Conservation (phyloP, 1,140 invertebrate species). For the Rhagoletis zephyria region DNA sequence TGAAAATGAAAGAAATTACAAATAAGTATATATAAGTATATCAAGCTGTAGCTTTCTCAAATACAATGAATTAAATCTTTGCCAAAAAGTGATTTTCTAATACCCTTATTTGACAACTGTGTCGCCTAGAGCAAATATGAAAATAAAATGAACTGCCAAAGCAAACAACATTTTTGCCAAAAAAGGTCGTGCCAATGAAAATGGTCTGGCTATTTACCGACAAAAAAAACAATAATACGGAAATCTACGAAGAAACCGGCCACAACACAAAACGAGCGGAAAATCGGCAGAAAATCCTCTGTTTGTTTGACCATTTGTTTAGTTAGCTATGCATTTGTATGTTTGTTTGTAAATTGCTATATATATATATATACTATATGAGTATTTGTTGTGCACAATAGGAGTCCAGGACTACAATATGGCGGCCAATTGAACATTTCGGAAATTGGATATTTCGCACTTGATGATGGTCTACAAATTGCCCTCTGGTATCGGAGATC, state of each 20-base stretch:
- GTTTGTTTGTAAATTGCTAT: not conserved
- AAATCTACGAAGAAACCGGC: not conserved
- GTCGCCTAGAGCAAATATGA: not conserved
- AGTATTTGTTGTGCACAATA: slow-evolving; percentile 55
- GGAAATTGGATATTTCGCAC: slow-evolving; percentile 74
- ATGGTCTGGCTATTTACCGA: not conserved
- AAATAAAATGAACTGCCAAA: slow-evolving; percentile 10
- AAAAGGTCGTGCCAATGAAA: not conserved
- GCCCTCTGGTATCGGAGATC: slow-evolving; percentile 71
- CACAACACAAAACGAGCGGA: not conserved
- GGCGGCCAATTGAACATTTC: slow-evolving; percentile 74
- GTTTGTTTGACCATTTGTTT: slow-evolving; percentile 26
- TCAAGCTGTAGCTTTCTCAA: not conserved
- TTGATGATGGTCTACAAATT: slow-evolving; percentile 66
- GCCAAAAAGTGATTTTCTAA: slow-evolving; percentile 3
- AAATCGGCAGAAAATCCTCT: slow-evolving; percentile 16
- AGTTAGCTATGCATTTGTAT: not conserved
- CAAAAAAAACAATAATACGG: slow-evolving; percentile 24
- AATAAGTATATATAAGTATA: not conserved
- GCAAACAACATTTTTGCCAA: slow-evolving; percentile 1
- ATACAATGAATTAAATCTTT: not conserved
- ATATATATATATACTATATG: not conserved
- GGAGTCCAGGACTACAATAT: slow-evolving; percentile 75
- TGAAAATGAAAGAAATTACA: too few relatives aligned
- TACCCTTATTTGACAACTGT: not conserved